phyloP scores from a whole-genome alignment of 2,113 vertebrate species.

The Epinephelus cyanopodus region DNA sequence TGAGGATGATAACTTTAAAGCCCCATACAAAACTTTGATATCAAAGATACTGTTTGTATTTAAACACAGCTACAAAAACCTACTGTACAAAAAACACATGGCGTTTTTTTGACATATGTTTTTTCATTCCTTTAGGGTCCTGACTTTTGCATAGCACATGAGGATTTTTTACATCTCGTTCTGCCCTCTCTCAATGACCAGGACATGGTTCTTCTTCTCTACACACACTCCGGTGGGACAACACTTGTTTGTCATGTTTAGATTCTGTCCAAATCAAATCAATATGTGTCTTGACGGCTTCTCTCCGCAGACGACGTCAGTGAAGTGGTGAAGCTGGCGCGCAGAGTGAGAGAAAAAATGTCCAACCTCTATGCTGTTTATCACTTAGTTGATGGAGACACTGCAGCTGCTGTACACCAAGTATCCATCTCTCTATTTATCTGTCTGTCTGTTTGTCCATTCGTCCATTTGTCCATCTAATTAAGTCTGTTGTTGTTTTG shows the following conservation, averaged over 20 bases:
- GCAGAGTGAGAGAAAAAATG: conserved; percentile 78
- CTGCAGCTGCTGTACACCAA: conserved; percentile 60
- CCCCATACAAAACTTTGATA: too few relatives aligned
- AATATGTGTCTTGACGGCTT: neutral
- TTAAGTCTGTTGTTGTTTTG: conserved; percentile 14
- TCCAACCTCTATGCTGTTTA: conserved; percentile 79
- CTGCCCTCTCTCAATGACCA: conserved; percentile 77
- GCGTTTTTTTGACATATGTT: too few relatives aligned
- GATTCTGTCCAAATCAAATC: neutral
- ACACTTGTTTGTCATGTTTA: neutral
- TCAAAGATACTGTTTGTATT: neutral
- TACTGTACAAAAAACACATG: neutral
- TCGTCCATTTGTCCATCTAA: neutral
- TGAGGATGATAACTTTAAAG: neutral
- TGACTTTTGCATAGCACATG: conserved; percentile 82
- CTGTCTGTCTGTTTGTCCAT: neutral
- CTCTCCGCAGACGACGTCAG: conserved; percentile 76
- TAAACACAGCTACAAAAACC: neutral
- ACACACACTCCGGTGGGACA: conserved; percentile 82
- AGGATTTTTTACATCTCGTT: conserved; percentile 81
- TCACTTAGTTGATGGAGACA: conserved; percentile 74
- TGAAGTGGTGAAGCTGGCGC: conserved; percentile 76
- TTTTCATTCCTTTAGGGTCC: conserved; percentile 71
- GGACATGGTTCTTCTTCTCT: conserved; percentile 86
- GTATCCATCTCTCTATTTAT: conserved; percentile 13